phyloP scores from a whole-genome alignment of 1,140 invertebrate species.

The Drosophila azteca region DNA sequence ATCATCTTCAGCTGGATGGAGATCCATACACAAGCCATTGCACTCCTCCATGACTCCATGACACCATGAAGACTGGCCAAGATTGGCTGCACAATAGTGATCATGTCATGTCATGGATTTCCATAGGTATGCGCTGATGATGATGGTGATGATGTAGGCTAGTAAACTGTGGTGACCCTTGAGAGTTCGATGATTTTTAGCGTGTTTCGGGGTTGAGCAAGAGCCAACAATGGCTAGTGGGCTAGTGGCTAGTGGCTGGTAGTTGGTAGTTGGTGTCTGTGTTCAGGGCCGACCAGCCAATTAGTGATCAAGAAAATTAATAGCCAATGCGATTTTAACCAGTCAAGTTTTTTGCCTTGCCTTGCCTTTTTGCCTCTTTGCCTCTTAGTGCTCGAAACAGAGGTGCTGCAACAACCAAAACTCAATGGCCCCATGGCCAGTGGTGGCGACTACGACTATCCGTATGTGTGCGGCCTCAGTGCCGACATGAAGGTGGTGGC shows the following conservation, averaged over 20 bases:
- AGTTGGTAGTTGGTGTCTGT: background rate
- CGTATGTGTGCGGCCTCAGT: constrained; percentile 71
- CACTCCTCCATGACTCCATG: constrained; percentile 17
- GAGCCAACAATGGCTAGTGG: background rate
- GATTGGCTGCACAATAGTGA: constrained; percentile 38
- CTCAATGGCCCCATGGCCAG: constrained; percentile 54
- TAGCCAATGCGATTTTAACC: constrained; percentile 24
- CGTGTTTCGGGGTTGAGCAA: constrained; percentile 51
- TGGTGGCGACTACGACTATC: constrained; percentile 65
- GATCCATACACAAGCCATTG: constrained; percentile 42
- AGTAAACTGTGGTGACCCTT: constrained; percentile 55
- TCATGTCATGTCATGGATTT: constrained; percentile 5
- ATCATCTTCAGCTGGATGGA: background rate
- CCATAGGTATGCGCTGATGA: background rate
- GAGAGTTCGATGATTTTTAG: constrained; percentile 73
- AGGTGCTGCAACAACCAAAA: constrained; percentile 68
- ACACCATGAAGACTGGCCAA: constrained; percentile 1
- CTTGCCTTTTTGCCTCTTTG: background rate
- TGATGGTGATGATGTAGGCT: constrained; percentile 18
- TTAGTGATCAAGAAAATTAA: constrained; percentile 52
- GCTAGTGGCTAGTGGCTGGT: no score
- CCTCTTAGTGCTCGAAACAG: constrained; percentile 81
- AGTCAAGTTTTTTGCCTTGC: background rate
- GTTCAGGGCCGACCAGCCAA: constrained; percentile 71
- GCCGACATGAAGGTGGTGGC: constrained; percentile 85